Evolutionary conservation across 1,140 invertebrate genomes (phyloP).

Genomic region (Bicyclus anynana): DNA sequence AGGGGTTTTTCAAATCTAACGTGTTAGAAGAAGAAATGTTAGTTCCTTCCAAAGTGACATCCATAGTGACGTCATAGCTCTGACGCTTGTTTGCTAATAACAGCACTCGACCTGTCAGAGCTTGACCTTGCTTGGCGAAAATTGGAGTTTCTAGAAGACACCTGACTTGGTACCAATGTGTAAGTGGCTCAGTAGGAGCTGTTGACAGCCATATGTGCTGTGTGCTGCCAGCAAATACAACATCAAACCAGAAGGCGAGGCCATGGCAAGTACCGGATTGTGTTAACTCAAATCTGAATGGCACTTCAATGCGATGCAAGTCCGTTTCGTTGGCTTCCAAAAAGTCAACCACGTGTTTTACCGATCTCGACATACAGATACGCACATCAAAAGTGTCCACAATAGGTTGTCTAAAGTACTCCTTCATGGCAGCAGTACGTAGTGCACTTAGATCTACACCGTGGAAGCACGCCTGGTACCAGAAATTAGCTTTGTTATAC

Average conservation of each 20-base stretch:
- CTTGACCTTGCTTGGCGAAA: slow-evolving; percentile 96
- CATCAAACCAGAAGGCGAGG: slow-evolving; percentile 99
- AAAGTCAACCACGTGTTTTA: slow-evolving; percentile 97
- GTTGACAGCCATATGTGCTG: slow-evolving; percentile 98
- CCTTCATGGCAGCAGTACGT: slow-evolving; percentile 94
- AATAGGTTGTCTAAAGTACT: slow-evolving; percentile 99
- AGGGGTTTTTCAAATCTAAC: slow-evolving; percentile 99
- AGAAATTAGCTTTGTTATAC: slow-evolving; percentile 99
- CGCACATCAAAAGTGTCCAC: slow-evolving; percentile 99
- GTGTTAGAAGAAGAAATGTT: slow-evolving; percentile 91
- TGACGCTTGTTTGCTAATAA: slow-evolving; percentile 97
- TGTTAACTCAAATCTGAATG: slow-evolving; percentile 94
- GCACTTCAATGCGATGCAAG: slow-evolving; percentile 97
- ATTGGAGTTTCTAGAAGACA: slow-evolving; percentile 96
- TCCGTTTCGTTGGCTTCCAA: slow-evolving; percentile 94
- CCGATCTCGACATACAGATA: slow-evolving; percentile 97
- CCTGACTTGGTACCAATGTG: slow-evolving; percentile 99
- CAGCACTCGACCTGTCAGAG: slow-evolving; percentile 91
- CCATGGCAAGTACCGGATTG: slow-evolving; percentile 98
- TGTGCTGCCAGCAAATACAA: slow-evolving; percentile 95
- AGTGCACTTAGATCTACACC: slow-evolving; percentile 94
- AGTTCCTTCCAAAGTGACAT: slow-evolving; percentile 93
- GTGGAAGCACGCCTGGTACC: slow-evolving; percentile 99
- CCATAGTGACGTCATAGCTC: slow-evolving; percentile 99
- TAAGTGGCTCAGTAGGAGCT: slow-evolving; percentile 97